phyloP scores from a whole-genome alignment of 2,113 vertebrate species.

The Cololabis saira region DNA sequence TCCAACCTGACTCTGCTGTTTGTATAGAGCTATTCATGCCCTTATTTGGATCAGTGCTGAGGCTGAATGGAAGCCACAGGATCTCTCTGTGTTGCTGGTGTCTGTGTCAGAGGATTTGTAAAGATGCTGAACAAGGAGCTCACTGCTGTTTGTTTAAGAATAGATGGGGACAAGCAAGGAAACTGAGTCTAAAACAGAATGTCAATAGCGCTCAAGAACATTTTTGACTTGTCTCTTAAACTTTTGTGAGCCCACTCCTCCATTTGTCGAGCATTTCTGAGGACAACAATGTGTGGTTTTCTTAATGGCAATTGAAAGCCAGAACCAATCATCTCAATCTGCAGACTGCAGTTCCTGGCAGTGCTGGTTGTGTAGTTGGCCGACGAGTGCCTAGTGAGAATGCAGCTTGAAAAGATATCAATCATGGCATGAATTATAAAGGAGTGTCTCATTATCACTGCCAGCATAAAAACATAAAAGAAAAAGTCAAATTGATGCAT shows the following conservation, averaged over 20 bases:
- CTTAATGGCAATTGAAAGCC: constrained; percentile 61
- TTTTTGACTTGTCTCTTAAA: constrained; percentile 35
- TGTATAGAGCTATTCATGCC: constrained; percentile 76
- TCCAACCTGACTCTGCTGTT: constrained; percentile 63
- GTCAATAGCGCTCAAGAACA: constrained; percentile 29
- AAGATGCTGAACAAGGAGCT: constrained; percentile 59
- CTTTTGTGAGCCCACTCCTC: constrained; percentile 13
- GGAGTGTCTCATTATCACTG: constrained; percentile 48
- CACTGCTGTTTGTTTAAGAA: constrained; percentile 56
- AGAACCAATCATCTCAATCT: constrained; percentile 59
- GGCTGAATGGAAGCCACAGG: constrained; percentile 62
- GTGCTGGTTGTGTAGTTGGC: constrained; percentile 27
- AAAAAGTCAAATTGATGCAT: constrained; percentile 36
- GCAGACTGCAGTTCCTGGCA: constrained; percentile 45
- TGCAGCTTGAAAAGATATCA: constrained; percentile 55
- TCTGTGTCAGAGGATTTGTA: constrained; percentile 62
- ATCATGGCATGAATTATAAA: constrained; percentile 70
- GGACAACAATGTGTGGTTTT: constrained; percentile 12
- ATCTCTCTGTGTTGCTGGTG: constrained; percentile 61
- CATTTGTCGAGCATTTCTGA: constrained; percentile 13
- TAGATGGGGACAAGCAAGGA: constrained; percentile 33
- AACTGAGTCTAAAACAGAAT: constrained; percentile 8
- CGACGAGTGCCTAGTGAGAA: constrained; percentile 41
- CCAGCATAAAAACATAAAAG: constrained; percentile 46
- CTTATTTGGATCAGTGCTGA: constrained; percentile 77